These are phyloP conservation scores for Mandrillus leucophaeus DNA, from an alignment of 2,113 vertebrate genomes.

Conservation along the genomic window DNA sequence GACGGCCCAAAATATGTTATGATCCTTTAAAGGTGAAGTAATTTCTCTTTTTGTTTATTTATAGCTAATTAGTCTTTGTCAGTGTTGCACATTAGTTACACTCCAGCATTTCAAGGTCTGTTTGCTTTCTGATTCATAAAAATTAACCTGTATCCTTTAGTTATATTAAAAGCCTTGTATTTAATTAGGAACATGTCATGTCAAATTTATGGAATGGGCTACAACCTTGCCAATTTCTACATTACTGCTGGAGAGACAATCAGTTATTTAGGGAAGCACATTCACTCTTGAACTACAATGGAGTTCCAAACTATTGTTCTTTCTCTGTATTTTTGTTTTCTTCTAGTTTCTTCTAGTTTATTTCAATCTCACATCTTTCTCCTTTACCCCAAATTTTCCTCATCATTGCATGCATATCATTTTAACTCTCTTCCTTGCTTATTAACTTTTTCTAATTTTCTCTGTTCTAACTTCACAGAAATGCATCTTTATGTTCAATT, in stretches of 20 bases:
- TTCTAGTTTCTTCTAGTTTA: not conserved
- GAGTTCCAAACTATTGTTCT: not conserved
- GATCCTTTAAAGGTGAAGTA: not conserved
- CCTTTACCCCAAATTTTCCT: not conserved
- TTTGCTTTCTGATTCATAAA: conserved; percentile 61
- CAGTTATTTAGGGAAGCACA: not conserved
- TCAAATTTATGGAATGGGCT: conserved; percentile 38
- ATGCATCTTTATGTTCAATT: not conserved
- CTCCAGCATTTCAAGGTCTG: conserved; percentile 32
- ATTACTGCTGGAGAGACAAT: not conserved
- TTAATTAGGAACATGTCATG: conserved; percentile 47
- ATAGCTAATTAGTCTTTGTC: conserved; percentile 44
- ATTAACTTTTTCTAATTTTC: not conserved
- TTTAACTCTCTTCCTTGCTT: not conserved
- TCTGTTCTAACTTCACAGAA: not conserved
- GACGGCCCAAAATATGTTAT: not conserved
- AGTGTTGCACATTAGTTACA: conserved; percentile 6
- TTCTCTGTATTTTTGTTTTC: not conserved
- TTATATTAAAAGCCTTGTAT: conserved; percentile 46
- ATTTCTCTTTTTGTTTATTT: conserved; percentile 36
- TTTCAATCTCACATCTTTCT: not conserved
- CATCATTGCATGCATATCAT: not conserved
- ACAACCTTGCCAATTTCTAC: not conserved
- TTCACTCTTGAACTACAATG: not conserved
- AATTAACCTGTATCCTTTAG: conserved; percentile 57